Percentiles rank a stretch among this genome's conserved stretches.
phyloP scores from a whole-genome alignment of 2,888 invertebrate genomes.

The Dasypolia templi region DNA sequence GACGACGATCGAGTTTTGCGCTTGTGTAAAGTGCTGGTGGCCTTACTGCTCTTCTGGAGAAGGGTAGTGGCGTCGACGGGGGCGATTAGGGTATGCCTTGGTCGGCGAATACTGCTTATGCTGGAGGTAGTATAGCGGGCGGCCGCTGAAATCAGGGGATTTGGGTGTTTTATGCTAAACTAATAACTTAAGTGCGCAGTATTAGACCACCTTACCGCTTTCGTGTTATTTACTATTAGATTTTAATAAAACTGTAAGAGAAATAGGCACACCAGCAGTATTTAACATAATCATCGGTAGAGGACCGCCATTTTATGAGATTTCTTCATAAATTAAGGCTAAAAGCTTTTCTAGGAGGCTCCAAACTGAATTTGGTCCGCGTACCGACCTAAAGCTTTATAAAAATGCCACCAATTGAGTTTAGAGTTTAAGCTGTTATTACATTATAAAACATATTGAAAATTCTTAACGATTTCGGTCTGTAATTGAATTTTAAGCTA shows the following conservation, averaged over 20 bases:
- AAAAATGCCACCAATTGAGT: constrained; percentile 51
- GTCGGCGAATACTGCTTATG: too few relatives aligned
- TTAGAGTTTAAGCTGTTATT: constrained; percentile 30
- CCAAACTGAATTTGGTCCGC: constrained; percentile 57
- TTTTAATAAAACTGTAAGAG: neutral
- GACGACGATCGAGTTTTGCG: too few relatives aligned
- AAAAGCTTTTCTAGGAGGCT: constrained; percentile 58
- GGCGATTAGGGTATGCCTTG: too few relatives aligned
- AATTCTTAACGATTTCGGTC: constrained; percentile 6
- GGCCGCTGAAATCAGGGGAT: too few relatives aligned
- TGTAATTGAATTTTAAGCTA: neutral
- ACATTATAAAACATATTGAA: constrained; percentile 15
- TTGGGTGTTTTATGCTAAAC: too few relatives aligned
- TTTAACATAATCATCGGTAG: constrained; percentile 18
- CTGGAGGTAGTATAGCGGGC: too few relatives aligned
- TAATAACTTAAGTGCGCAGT: too few relatives aligned
- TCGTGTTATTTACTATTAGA: too few relatives aligned
- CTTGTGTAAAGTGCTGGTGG: too few relatives aligned
- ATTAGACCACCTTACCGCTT: too few relatives aligned
- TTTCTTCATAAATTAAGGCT: constrained; percentile 58
- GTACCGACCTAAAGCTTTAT: constrained; percentile 35
- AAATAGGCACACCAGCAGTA: neutral
- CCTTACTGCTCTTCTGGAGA: too few relatives aligned
- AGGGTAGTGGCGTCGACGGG: too few relatives aligned
- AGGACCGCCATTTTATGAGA: constrained; percentile 39